A percentile compares a stretch with the other conserved stretches of the same genome.
phyloP scores from a whole-genome alignment of 1,140 invertebrate species.

The Riptortus pedestris region DNA sequence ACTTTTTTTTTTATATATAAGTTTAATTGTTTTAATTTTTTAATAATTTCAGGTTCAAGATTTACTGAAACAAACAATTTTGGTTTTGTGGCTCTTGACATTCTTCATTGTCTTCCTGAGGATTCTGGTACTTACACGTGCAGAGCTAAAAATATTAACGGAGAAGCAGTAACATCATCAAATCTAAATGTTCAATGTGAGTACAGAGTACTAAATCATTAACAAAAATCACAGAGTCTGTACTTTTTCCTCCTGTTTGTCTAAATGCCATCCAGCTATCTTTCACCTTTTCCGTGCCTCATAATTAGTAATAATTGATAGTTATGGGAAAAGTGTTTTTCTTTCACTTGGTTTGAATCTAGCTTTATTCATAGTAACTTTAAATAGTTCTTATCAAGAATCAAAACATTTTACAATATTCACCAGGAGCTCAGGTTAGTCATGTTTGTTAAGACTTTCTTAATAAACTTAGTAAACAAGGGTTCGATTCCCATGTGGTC shows the following conservation, averaged over 20 bases:
- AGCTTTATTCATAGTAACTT: too few species aligned
- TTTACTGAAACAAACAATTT: conserved; percentile 90
- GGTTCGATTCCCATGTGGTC: too few species aligned
- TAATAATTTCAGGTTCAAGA: conserved; percentile 49
- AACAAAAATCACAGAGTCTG: too few species aligned
- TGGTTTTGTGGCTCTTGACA: conserved; percentile 85
- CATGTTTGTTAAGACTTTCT: too few species aligned
- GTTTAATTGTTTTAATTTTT: not conserved
- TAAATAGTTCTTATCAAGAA: too few species aligned
- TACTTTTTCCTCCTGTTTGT: not conserved
- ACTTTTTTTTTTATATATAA: not conserved
- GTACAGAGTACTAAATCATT: conserved; percentile 31
- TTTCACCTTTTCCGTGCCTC: too few species aligned
- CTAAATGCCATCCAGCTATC: too few species aligned
- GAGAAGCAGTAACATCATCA: conserved; percentile 75
- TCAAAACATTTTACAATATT: too few species aligned
- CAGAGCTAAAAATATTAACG: conserved; percentile 71
- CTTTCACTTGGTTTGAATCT: too few species aligned
- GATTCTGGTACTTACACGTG: conserved; percentile 87
- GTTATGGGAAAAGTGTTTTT: conserved; percentile 25
- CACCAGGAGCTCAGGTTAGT: too few species aligned
- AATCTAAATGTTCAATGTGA: conserved; percentile 60
- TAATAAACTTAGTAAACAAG: too few species aligned
- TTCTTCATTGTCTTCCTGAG: conserved; percentile 81
- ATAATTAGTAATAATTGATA: too few species aligned